Base-by-base conservation (phyloP, 2,113 vertebrate species). In the Ariopsis seemanni region DNA sequence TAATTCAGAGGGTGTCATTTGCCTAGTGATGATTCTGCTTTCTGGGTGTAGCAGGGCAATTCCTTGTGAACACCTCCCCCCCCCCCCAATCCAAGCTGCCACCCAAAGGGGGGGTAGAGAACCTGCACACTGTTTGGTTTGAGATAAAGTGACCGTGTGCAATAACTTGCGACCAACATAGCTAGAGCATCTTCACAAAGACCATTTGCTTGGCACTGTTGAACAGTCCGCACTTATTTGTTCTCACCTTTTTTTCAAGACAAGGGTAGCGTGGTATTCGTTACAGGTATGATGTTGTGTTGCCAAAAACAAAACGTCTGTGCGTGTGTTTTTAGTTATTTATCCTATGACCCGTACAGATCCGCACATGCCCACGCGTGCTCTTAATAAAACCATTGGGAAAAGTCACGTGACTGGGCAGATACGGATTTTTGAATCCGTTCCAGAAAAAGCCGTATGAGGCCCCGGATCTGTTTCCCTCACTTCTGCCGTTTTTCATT, bases 161-260 rank as follows among this genome's bases (percentile, higher is more conserved):
- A 91, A 88, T 88, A 88, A 91, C 85, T 86, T 60, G 27, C 55
- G 57, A 86, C 90, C 93, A 93, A 93, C 93, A 95, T 92, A 94
- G 85, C 69, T 6, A 15, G 72, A 62, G 89, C 65, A 57, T 79
- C 90, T 85, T n/a, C 63, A 88, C 89, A 90, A 93, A 92, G 69
- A 62, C 52, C 72, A 77, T 88, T 91, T 88, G 15, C 83, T 87
- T 72, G 57, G 60, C 83, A 69, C 7, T 48, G 75, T 22, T 88
- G 83, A 82, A 87, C 83, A 77, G 89, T 86, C n/a, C 72, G 75
- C 85, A 82, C 83, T 77, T 85, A 90, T 92, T 92, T 92, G 89
- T 93, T 94, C 88, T 85, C 74, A 6, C 71, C 86, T 60, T 48
- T 60, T 48, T 92, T 88, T 89, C 9, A 72, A n/a, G 85, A 60